phyloP scores from a whole-genome alignment of 1,140 invertebrate species.

The Zaprionus camerounensis region DNA sequence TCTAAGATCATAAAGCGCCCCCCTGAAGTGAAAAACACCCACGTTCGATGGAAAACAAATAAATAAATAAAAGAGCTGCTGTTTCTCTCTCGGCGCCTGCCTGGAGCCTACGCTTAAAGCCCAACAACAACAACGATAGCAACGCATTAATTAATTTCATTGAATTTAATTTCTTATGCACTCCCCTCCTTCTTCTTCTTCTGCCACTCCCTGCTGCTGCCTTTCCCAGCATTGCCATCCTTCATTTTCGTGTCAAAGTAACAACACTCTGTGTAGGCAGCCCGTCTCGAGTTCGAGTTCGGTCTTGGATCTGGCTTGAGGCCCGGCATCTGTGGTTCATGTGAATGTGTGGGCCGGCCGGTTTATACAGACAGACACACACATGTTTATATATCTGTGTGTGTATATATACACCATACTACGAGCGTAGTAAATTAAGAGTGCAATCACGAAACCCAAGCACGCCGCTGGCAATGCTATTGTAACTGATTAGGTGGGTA shows the following conservation, averaged over 20 bases:
- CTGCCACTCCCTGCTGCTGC: neutral
- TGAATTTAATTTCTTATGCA: slow-evolving; percentile 55
- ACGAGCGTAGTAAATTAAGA: slow-evolving; percentile 69
- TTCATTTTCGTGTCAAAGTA: slow-evolving; percentile 58
- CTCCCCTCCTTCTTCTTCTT: slow-evolving; percentile 4
- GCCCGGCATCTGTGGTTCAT: slow-evolving; percentile 42
- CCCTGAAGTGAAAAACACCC: neutral
- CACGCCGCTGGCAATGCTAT: slow-evolving; percentile 61
- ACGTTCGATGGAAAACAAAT: neutral
- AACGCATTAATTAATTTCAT: slow-evolving; percentile 71
- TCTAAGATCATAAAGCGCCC: slow-evolving; percentile 12
- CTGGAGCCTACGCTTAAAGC: slow-evolving; percentile 39
- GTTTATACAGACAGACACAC: slow-evolving; percentile 42
- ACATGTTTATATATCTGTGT: slow-evolving; percentile 10
- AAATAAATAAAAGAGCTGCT: slow-evolving; percentile 32
- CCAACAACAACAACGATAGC: slow-evolving; percentile 3
- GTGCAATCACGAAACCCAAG: slow-evolving; percentile 73
- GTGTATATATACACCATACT: slow-evolving; percentile 40
- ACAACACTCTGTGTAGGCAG: slow-evolving; percentile 48
- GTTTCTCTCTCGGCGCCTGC: slow-evolving; percentile 18
- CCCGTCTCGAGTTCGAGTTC: slow-evolving; percentile 28
- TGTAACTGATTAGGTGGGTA: slow-evolving; percentile 72
- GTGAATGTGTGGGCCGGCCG: slow-evolving; percentile 71
- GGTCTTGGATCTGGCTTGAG: slow-evolving; percentile 19
- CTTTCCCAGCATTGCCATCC: slow-evolving; percentile 1